phyloP scores from a whole-genome alignment of 2,113 vertebrate species.

The Oxyruncus cristatus region DNA sequence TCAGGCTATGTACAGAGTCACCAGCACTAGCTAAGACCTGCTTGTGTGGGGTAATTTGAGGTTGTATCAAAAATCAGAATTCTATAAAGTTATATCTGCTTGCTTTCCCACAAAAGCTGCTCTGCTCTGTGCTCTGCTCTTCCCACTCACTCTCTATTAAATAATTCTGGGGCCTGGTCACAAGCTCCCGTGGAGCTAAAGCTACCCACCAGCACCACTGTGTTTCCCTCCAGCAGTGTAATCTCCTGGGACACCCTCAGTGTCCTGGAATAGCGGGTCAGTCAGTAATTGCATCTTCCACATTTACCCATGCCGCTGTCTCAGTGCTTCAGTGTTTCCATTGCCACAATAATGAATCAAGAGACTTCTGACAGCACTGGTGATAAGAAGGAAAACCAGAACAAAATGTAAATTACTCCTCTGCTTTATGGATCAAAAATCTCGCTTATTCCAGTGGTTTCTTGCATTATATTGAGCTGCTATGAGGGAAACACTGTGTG shows the following conservation, averaged over 20 bases:
- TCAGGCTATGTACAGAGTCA: neutral
- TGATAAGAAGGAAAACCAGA: slow-evolving; percentile 12
- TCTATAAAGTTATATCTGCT: neutral
- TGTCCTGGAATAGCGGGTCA: neutral
- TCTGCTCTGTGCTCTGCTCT: neutral
- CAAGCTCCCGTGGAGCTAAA: neutral
- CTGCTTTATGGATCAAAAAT: neutral
- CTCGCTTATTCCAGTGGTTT: neutral
- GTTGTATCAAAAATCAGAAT: neutral
- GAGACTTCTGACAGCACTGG: neutral
- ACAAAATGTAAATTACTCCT: neutral
- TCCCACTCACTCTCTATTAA: neutral
- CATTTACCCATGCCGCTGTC: neutral
- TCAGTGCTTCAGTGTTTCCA: neutral
- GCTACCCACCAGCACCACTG: neutral
- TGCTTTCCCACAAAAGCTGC: neutral
- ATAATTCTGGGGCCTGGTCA: neutral
- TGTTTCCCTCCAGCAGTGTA: neutral
- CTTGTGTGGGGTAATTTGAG: neutral
- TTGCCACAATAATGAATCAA: neutral
- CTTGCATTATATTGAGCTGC: neutral
- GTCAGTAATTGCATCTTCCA: neutral
- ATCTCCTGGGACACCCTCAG: neutral
- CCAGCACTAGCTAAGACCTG: neutral
- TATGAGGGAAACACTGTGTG: neutral